Evolutionary conservation across 2,888 invertebrate genomes (phyloP).

Genomic region (Cinara cedri): DNA sequence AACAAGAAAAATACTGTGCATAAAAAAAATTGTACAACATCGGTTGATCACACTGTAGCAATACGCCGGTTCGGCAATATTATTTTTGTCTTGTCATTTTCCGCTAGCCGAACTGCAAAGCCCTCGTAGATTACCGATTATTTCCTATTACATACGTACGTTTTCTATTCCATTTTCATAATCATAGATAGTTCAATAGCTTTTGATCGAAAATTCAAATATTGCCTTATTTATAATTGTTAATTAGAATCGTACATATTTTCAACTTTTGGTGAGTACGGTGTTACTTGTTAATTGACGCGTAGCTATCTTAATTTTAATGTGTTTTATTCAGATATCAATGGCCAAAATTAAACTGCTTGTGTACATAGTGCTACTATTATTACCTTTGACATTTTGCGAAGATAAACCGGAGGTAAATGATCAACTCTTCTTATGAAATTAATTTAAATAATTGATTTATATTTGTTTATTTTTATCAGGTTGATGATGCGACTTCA

Average conservation of each 20-base stretch:
- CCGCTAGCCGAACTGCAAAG: conserved; percentile 3
- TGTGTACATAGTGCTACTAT: conserved; percentile 1
- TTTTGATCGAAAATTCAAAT: not conserved
- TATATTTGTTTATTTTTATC: not conserved
- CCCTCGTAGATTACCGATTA: conserved; percentile 30
- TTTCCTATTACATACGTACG: not conserved
- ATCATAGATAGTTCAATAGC: not conserved
- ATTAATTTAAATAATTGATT: not conserved
- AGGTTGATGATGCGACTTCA: conserved; percentile 37
- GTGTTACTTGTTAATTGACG: not conserved
- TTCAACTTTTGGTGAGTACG: not conserved
- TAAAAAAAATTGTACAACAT: no score
- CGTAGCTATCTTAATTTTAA: not conserved
- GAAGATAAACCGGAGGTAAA: conserved; percentile 3
- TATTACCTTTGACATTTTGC: conserved; percentile 18
- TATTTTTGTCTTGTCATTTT: conserved; percentile 55
- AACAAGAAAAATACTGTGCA: not conserved
- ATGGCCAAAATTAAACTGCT: conserved; percentile 53
- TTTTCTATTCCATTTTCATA: conserved; percentile 1
- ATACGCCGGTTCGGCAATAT: conserved; percentile 37
- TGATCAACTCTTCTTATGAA: not conserved
- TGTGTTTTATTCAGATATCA: conserved; percentile 4
- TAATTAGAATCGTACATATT: not conserved
- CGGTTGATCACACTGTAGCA: conserved; percentile 22
- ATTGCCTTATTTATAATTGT: not conserved